These are phyloP conservation scores for Sebastes iracundus DNA, from an alignment of 2,797 vertebrate species.

Conservation along the genomic window DNA sequence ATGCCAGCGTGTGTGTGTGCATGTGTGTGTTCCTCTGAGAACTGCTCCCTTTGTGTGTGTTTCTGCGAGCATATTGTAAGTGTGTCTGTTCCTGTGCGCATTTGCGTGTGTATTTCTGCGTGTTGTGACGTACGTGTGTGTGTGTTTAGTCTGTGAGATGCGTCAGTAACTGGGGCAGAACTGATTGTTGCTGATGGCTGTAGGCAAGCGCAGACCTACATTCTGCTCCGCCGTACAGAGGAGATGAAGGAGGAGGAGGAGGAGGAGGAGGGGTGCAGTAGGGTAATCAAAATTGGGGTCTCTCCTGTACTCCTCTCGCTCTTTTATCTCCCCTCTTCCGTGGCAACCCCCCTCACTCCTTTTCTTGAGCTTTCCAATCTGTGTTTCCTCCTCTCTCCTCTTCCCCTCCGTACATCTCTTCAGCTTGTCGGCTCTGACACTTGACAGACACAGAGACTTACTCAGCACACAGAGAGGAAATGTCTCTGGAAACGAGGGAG, in stretches of 20 bases:
- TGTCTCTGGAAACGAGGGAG: not conserved
- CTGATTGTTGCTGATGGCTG: conserved; percentile 85
- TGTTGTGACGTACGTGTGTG: conserved; percentile 44
- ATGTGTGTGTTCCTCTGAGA: not conserved
- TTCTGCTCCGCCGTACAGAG: conserved; percentile 62
- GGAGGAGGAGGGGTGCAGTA: conserved; percentile 22
- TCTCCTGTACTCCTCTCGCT: conserved; percentile 31
- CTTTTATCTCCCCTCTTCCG: not conserved
- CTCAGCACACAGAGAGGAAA: conserved; percentile 43
- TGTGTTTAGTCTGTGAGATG: conserved; percentile 72
- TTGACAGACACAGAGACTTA: conserved; percentile 34
- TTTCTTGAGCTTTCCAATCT: not conserved
- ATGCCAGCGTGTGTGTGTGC: not conserved
- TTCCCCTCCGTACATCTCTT: not conserved
- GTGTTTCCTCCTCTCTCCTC: not conserved
- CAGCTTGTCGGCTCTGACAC: conserved; percentile 22
- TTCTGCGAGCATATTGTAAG: conserved; percentile 44
- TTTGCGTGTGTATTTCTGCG: conserved; percentile 17
- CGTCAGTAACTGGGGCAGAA: conserved; percentile 86
- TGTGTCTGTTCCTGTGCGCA: conserved; percentile 29
- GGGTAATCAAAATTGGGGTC: conserved; percentile 43
- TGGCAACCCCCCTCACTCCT: not conserved
- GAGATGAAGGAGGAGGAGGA: conserved; percentile 34
- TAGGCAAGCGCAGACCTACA: conserved; percentile 84
- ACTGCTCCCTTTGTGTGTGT: not conserved